Conservation (phyloP, 1,140 invertebrate species). For the Lasioglossum albipes region DNA sequence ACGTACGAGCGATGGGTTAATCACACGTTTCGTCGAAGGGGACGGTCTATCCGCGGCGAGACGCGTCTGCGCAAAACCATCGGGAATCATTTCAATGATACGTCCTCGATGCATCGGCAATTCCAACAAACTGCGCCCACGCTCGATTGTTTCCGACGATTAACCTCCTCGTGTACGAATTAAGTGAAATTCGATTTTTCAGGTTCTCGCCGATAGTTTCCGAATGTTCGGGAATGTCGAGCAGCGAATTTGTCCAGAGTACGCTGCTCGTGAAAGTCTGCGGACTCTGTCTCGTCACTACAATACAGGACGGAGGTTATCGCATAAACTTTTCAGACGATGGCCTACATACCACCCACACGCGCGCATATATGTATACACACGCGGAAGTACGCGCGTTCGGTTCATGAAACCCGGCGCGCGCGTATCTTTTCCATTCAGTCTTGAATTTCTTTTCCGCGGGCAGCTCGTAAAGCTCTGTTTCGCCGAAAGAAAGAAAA, state of each 20-base stretch:
- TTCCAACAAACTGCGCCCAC: no score
- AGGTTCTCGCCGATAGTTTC: no score
- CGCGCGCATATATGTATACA: slow-evolving; percentile 17
- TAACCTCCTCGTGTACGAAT: no score
- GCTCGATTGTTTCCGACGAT: no score
- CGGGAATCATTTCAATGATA: not conserved
- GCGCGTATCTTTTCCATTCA: slow-evolving; percentile 52
- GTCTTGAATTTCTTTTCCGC: not conserved
- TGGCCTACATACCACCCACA: slow-evolving; percentile 64
- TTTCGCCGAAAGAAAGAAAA: not conserved
- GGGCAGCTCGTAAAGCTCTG: not conserved
- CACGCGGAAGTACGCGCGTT: slow-evolving; percentile 29
- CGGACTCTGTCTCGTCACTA: slow-evolving; percentile 10
- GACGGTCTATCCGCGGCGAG: not conserved
- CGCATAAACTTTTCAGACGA: slow-evolving; percentile 68
- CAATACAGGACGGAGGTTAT: slow-evolving; percentile 51
- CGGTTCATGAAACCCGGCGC: slow-evolving; percentile 25
- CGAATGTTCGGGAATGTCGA: no score
- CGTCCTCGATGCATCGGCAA: not conserved
- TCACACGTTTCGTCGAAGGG: slow-evolving; percentile 54
- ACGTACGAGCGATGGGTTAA: slow-evolving; percentile 57
- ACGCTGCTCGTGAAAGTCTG: not conserved
- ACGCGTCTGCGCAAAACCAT: not conserved
- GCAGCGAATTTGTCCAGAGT: no score
- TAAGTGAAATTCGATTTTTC: no score